Conservation (phyloP, 2,888 invertebrate species). For the Belgica antarctica region DNA sequence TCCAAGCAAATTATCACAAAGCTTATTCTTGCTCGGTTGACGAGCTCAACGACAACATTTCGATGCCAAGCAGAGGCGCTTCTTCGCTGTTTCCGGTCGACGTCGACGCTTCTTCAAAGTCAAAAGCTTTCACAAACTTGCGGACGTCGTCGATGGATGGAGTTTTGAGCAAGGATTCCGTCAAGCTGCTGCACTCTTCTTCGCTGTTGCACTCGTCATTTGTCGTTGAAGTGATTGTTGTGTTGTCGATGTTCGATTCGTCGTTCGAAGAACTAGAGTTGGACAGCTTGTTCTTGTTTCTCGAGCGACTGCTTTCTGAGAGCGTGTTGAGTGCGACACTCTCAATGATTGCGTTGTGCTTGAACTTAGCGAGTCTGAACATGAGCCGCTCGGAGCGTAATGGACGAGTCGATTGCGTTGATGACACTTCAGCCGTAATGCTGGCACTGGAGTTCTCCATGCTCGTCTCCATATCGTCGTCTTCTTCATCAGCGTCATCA, state of each 20-base stretch:
- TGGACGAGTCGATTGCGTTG: constrained; percentile 45
- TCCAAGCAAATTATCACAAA: constrained; percentile 10
- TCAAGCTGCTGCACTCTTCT: constrained; percentile 37
- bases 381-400: constrained; percentile 50
- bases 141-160: constrained; percentile 31
- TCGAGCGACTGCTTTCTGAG: constrained; percentile 28
- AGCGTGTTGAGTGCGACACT: constrained; percentile 26
- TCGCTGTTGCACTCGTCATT: constrained; percentile 36
- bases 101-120: constrained; percentile 20
- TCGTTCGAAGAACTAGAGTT: constrained; percentile 31
- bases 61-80: constrained; percentile 52
- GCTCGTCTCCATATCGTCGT: constrained; percentile 40
- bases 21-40: constrained; percentile 27
- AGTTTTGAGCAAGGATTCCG: constrained; percentile 41
- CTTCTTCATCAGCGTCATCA: constrained; percentile 45
- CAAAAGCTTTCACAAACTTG: constrained; percentile 33
- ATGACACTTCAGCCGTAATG: constrained; percentile 21
- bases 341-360: constrained; percentile 54
- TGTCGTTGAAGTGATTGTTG: constrained; percentile 36
- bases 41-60: constrained; percentile 24
- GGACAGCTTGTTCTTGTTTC: constrained; percentile 2
- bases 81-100: constrained; percentile 49
- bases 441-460: constrained; percentile 44
- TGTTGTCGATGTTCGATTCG: constrained; percentile 41
- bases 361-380: constrained; percentile 51